Base-by-base conservation (phyloP, 2,888 invertebrate genomes). In the Julus scandinavius region DNA sequence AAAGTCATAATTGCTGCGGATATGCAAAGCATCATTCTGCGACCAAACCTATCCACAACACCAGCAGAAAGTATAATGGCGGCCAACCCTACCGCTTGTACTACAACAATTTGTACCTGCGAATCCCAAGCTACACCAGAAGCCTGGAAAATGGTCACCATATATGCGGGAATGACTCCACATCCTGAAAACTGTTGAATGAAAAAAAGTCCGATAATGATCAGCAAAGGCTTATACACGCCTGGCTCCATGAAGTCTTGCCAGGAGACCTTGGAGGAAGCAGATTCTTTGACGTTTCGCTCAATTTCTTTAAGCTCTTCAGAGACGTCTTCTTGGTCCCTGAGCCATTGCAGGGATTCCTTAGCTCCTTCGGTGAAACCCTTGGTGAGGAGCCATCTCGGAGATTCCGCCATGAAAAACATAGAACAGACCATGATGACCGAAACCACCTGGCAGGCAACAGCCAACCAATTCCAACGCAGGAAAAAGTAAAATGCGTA, bases 141-240 rank as follows among this genome's bases (percentile, higher is more conserved):
- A 5, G 89, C 84, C 45, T 88, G n/a, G 80, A 90, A 90, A 87
- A 90, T 90, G 85, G 49, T 86, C n/a, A 90, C 90, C 49, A 88
- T 90, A 85, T 90, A 89, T 20, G 86, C 88, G n/a, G 89, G 88
- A 17, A 90, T 87, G n/a, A 87, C 89, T n/a, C 89, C 88, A 83
- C 88, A 87, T 9, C 90, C 90, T n/a, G 87, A 86, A 38, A 90
- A 88, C 87, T 90, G 90, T 88, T 90, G 90, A 85, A 89, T 89
- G 80, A 89, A 88, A 89, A 90, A 88, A n/a, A 90, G 87, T 13
- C 86, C 89, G n/a, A 89, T 63, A 13, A 89, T 87, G 54, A 89
- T 88, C 4, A 58, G 17, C 9, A 90, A 41, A 3, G 90, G 89
- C 86, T 88, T 88, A 58, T 87, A 87, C 15, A 90, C 13, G n/a